phyloP scores from a whole-genome alignment of 2,888 invertebrate species.

The Sarcophaga subvicina region DNA sequence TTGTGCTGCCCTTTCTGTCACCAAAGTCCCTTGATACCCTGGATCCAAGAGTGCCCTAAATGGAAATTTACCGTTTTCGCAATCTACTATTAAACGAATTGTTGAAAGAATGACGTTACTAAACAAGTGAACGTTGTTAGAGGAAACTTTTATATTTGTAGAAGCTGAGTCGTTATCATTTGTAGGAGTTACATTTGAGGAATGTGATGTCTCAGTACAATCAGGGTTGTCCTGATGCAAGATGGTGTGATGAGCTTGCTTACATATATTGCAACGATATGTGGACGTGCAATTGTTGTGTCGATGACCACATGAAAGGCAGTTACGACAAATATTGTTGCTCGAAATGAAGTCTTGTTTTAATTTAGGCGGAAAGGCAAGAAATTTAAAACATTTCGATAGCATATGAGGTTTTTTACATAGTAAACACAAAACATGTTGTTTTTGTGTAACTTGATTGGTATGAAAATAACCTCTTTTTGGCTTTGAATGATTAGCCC shows the following conservation, averaged over 20 bases:
- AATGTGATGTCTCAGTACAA: neutral
- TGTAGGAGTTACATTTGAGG: neutral
- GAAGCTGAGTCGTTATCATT: neutral
- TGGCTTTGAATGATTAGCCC: neutral
- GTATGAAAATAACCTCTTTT: neutral
- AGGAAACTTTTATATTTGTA: neutral
- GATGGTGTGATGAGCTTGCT: conserved; percentile 16
- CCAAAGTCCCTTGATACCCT: conserved; percentile 14
- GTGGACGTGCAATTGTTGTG: conserved; percentile 26
- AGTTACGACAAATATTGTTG: conserved; percentile 28
- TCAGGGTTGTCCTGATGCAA: neutral
- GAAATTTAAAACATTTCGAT: conserved; percentile 21
- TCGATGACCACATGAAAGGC: conserved; percentile 18
- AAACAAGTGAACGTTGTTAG: no score
- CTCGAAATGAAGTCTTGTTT: neutral
- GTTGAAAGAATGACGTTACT: no score
- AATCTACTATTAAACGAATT: no score
- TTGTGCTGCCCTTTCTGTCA: conserved; percentile 29
- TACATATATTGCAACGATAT: conserved; percentile 27
- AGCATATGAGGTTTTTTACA: conserved; percentile 23
- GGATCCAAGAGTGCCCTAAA: conserved; percentile 33
- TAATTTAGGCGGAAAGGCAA: neutral
- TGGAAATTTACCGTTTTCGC: conserved; percentile 17
- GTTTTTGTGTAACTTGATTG: neutral
- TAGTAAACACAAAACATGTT: neutral